phyloP scores from a whole-genome alignment of 2,797 vertebrate genomes.

The Halcyon smyrnensis region DNA sequence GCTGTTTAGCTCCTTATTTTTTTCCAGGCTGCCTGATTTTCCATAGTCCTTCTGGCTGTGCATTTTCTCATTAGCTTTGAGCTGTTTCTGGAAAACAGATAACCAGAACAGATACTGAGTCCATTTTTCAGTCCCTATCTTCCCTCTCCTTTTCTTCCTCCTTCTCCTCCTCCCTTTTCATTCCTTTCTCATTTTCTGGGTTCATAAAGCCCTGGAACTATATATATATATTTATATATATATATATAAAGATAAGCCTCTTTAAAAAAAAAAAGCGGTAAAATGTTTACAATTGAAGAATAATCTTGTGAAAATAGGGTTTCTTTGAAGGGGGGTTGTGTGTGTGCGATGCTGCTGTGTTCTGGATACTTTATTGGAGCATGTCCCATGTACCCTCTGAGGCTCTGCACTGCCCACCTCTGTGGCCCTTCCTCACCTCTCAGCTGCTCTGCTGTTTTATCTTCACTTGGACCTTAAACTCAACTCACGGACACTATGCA shows the following conservation, averaged over 20 bases:
- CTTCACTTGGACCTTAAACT: constrained; percentile 78
- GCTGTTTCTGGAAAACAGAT: constrained; percentile 66
- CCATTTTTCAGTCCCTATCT: constrained; percentile 66
- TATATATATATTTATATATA: not conserved
- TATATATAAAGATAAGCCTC: constrained; percentile 55
- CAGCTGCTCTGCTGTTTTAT: constrained; percentile 75
- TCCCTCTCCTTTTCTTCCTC: constrained; percentile 63
- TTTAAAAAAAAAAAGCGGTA: not conserved
- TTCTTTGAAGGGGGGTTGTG: constrained; percentile 70
- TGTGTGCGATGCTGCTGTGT: constrained; percentile 76
- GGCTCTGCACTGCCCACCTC: constrained; percentile 75
- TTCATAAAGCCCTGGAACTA: constrained; percentile 65
- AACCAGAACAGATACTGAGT: constrained; percentile 61
- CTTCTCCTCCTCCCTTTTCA: constrained; percentile 46
- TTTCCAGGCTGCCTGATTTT: constrained; percentile 70
- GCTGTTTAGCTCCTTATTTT: constrained; percentile 65
- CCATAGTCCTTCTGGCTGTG: constrained; percentile 69
- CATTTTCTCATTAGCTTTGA: constrained; percentile 67
- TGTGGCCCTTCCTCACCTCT: constrained; percentile 76
- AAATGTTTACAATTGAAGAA: constrained; percentile 63
- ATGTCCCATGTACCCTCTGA: constrained; percentile 73
- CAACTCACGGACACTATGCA: constrained; percentile 77
- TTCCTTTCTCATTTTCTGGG: constrained; percentile 66
- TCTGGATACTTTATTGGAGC: constrained; percentile 77
- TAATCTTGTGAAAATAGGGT: constrained; percentile 66